Conservation (phyloP, 2,888 invertebrate genomes). For the Lithophane ornitopus region DNA sequence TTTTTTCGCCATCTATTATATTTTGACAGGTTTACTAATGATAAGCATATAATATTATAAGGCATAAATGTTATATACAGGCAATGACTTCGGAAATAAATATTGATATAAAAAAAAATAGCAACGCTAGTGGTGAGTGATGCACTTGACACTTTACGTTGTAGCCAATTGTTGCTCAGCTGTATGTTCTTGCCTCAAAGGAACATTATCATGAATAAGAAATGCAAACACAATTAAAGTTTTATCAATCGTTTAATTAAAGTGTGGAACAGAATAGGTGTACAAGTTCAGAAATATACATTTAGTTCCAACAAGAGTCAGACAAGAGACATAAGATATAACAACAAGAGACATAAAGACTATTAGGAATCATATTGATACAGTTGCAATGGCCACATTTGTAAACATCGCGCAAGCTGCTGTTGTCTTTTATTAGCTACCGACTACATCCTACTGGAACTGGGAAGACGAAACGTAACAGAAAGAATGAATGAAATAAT, state of each 20-base stretch:
- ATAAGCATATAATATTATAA: too few species aligned
- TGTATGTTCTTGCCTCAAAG: conserved; percentile 1
- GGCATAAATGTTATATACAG: too few species aligned
- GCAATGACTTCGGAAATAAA: too few species aligned
- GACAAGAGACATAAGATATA: too few species aligned
- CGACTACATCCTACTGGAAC: neutral
- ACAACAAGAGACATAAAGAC: too few species aligned
- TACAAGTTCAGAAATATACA: neutral
- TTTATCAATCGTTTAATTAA: conserved; percentile 21
- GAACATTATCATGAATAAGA: conserved; percentile 22
- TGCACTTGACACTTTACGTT: neutral
- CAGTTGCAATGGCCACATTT: conserved; percentile 1
- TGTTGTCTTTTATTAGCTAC: neutral
- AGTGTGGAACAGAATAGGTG: neutral
- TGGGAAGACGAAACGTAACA: neutral
- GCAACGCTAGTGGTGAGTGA: neutral
- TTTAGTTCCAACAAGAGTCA: neutral
- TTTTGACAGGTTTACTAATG: too few species aligned
- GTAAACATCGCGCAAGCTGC: neutral
- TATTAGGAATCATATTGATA: neutral
- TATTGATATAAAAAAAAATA: too few species aligned
- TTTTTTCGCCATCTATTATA: too few species aligned
- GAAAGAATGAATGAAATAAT: neutral
- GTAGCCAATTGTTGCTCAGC: neutral
- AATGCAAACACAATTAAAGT: conserved; percentile 24